Percentiles rank a stretch among this genome's conserved stretches.
Evolutionary conservation across 2,113 vertebrate genomes (phyloP).

Genomic region (Acanthisitta chloris): DNA sequence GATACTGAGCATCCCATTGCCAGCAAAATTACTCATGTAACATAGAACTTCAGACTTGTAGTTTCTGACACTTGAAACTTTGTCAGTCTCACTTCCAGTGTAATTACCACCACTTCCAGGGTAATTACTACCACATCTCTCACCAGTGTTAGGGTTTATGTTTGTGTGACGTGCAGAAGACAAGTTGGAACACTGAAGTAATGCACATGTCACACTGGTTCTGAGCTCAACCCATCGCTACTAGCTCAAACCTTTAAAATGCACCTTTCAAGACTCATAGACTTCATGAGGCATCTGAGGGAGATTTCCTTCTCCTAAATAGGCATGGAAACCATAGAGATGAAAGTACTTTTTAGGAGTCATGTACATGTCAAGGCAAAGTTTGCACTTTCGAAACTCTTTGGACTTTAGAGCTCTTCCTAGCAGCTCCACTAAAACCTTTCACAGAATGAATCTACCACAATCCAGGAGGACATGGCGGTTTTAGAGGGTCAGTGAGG

Average conservation of each 20-base stretch:
- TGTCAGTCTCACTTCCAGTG: not conserved
- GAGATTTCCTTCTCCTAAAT: not conserved
- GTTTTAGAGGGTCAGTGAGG: not conserved
- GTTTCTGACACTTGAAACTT: not conserved
- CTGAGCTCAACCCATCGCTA: not conserved
- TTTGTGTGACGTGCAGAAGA: fast-evolving
- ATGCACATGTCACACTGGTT: not conserved
- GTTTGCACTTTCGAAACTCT: not conserved
- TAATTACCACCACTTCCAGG: not conserved
- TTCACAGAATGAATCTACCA: not conserved
- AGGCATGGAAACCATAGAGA: not conserved
- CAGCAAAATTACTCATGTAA: not conserved
- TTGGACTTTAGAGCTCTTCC: not conserved
- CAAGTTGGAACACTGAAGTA: not conserved
- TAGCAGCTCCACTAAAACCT: not conserved
- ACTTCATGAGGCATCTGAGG: not conserved
- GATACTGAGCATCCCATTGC: not conserved
- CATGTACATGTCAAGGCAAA: not conserved
- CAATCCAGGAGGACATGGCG: not conserved
- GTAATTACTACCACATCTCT: not conserved
- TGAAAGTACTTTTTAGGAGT: not conserved
- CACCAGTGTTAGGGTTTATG: not conserved
- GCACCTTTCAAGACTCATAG: not conserved
- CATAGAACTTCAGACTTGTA: not conserved
- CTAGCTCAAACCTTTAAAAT: not conserved